These are phyloP conservation scores for Diploptera punctata DNA, from an alignment of 2,888 invertebrate genomes.

Conservation along the genomic window DNA sequence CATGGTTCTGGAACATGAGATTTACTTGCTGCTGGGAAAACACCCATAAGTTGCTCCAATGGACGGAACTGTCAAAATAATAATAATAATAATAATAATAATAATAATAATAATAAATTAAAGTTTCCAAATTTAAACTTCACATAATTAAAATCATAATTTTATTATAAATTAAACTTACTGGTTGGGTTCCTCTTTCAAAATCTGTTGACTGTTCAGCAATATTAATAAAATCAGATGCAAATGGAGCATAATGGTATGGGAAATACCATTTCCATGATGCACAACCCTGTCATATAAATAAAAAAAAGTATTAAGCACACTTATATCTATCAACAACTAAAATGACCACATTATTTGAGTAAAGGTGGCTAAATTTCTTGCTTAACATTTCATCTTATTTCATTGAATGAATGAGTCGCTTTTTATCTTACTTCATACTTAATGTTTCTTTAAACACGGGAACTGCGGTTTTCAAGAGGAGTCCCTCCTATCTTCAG, in stretches of 20 bases:
- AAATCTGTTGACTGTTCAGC: constrained; percentile 86
- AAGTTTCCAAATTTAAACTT: too few relatives aligned
- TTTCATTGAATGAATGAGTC: too few relatives aligned
- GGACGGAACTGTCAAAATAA: constrained; percentile 80
- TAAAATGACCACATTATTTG: too few relatives aligned
- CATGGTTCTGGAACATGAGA: constrained; percentile 93
- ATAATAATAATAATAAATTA: too few relatives aligned
- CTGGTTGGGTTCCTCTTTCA: constrained; percentile 86
- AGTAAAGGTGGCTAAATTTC: too few relatives aligned
- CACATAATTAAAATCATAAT: constrained; percentile 11
- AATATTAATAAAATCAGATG: constrained; percentile 96
- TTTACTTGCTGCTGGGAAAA: constrained; percentile 97
- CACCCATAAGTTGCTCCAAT: constrained; percentile 98
- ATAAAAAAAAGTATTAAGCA: constrained; percentile 5
- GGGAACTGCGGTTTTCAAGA: too few relatives aligned
- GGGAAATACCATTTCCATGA: constrained; percentile 99
- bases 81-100: constrained; percentile 13
- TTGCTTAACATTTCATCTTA: too few relatives aligned
- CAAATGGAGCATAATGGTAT: constrained; percentile 99
- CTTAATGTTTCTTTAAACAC: too few relatives aligned
- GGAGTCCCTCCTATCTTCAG: too few relatives aligned
- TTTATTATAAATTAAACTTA: constrained; percentile 56
- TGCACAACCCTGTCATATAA: constrained; percentile 77
- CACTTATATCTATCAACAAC: too few relatives aligned
- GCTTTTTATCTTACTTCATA: too few relatives aligned